phyloP scores from a whole-genome alignment of 2,797 vertebrate species.

The Oryzias dopingdopingensis region DNA sequence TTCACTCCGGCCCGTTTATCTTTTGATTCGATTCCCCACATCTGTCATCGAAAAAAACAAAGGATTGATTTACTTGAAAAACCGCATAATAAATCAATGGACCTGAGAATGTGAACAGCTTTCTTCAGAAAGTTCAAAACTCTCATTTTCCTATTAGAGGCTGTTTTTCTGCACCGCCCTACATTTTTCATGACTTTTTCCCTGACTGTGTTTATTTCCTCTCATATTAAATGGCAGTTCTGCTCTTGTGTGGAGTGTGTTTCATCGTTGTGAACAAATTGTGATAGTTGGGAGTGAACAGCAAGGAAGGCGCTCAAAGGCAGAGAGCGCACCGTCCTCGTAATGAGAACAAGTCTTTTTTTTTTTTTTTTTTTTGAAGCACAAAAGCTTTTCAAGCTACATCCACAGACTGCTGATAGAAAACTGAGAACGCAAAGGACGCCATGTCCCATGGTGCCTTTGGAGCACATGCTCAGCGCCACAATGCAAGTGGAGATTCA shows the following conservation, averaged over 20 bases:
- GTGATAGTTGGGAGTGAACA: conserved; percentile 23
- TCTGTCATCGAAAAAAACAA: conserved; percentile 3
- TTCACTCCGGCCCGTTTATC: conserved; percentile 15
- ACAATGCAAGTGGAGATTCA: conserved; percentile 1
- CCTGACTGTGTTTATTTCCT: conserved; percentile 11
- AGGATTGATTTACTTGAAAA: neutral
- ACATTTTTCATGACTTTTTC: conserved; percentile 4
- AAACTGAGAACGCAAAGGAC: conserved; percentile 15
- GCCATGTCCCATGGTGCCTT: conserved; percentile 13
- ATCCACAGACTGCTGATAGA: conserved; percentile 18
- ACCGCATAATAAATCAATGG: neutral
- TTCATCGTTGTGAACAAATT: conserved; percentile 29
- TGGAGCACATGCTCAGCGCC: conserved; percentile 10
- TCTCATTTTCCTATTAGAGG: neutral
- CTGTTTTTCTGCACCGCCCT: neutral
- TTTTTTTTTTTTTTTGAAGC: conserved; percentile 3
- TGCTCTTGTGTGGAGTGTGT: conserved; percentile 19
- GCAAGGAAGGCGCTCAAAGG: conserved; percentile 30
- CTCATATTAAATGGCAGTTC: conserved; percentile 8
- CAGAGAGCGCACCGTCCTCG: neutral
- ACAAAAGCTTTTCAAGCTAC: conserved; percentile 22
- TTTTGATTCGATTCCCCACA: conserved; percentile 43
- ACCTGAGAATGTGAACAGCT: neutral
- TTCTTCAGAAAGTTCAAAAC: neutral
- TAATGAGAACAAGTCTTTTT: neutral